Evolutionary conservation across 2,888 invertebrate genomes (phyloP).

Genomic region (Acleris literana): DNA sequence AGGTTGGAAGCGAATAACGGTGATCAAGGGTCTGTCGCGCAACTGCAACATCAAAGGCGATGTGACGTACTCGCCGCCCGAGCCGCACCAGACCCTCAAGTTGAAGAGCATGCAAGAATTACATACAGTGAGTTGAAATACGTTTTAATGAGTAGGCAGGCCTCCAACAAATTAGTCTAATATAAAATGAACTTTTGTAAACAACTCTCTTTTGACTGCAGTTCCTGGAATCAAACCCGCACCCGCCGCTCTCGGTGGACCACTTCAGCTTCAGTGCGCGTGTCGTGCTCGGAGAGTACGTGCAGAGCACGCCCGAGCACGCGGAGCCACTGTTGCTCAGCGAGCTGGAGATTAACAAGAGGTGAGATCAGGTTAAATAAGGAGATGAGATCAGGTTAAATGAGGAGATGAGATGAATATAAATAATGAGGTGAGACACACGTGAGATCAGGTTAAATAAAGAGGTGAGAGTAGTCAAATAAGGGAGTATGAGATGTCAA

Average conservation of each 20-base stretch:
- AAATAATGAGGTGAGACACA: too few relatives aligned
- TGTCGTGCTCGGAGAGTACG: slow-evolving; percentile 94
- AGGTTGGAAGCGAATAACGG: slow-evolving; percentile 97
- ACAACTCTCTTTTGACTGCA: slow-evolving; percentile 58
- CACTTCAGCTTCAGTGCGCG: slow-evolving; percentile 97
- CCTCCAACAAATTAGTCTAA: too few relatives aligned
- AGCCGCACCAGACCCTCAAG: slow-evolving; percentile 81
- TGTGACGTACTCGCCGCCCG: slow-evolving; percentile 92
- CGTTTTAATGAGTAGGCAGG: not conserved
- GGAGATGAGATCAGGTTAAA: too few relatives aligned
- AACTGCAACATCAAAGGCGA: slow-evolving; percentile 96
- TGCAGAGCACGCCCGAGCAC: slow-evolving; percentile 88
- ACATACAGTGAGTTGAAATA: slow-evolving; percentile 78
- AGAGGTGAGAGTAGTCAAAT: too few relatives aligned
- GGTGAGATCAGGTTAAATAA: slow-evolving; percentile 60
- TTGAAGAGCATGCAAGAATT: slow-evolving; percentile 86
- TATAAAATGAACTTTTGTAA: too few relatives aligned
- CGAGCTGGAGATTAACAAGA: slow-evolving; percentile 92
- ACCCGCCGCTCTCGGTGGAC: slow-evolving; percentile 86
- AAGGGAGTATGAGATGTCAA: slow-evolving; percentile 84
- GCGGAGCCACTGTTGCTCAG: slow-evolving; percentile 90
- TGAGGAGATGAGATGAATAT: slow-evolving; percentile 74
- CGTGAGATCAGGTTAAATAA: not conserved
- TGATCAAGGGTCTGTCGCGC: slow-evolving; percentile 93
- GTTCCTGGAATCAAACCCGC: slow-evolving; percentile 89